phyloP scores from a whole-genome alignment of 2,113 vertebrate genomes.

The Python bivittatus region DNA sequence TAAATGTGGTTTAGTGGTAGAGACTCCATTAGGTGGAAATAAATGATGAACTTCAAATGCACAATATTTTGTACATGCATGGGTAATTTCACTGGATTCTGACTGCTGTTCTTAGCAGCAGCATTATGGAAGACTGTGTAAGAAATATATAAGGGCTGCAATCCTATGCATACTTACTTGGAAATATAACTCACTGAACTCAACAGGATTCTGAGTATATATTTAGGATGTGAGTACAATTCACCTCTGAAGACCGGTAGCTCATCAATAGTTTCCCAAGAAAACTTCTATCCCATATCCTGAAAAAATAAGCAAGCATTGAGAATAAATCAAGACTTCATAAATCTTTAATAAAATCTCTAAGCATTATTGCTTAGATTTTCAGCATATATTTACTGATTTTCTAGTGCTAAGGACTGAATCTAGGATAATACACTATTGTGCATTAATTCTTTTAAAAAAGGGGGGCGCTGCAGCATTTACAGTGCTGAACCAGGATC shows the following conservation, averaged over 20 bases:
- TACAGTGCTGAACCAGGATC: neutral
- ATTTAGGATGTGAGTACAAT: neutral
- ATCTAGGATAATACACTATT: neutral
- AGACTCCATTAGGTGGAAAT: neutral
- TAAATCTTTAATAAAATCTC: neutral
- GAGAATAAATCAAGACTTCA: neutral
- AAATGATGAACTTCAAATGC: neutral
- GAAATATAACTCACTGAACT: neutral
- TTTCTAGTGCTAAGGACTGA: neutral
- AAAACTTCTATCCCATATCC: neutral
- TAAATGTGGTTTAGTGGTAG: neutral
- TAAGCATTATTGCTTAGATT: neutral
- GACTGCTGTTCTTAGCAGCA: neutral
- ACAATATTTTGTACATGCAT: neutral
- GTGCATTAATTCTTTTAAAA: neutral
- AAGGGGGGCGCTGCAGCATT: neutral
- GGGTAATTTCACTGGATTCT: neutral
- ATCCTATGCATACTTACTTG: neutral
- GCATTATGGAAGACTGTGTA: neutral
- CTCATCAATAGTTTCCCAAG: slow-evolving; percentile 2
- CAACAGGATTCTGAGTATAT: neutral
- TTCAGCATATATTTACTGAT: neutral
- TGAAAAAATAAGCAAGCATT: slow-evolving; percentile 1
- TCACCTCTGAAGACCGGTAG: neutral
- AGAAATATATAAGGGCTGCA: neutral